Evolutionary conservation across 2,113 vertebrate species (phyloP).

Genomic region (Petromus typicus): DNA sequence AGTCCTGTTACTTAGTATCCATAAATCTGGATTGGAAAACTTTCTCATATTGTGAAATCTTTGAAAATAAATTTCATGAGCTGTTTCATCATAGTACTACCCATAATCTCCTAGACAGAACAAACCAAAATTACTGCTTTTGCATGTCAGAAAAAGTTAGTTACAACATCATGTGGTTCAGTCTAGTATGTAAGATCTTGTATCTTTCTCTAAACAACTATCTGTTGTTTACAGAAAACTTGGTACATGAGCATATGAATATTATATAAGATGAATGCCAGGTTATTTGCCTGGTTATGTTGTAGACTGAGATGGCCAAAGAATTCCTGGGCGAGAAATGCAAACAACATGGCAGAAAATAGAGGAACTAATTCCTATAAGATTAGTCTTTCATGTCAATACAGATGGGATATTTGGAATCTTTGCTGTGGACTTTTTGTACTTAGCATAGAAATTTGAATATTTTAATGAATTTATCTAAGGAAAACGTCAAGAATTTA

Average conservation of each 20-base stretch:
- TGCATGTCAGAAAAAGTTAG: not conserved
- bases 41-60: not conserved
- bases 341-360: not conserved
- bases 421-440: not conserved
- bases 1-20: not conserved
- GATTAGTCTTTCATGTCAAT: not conserved
- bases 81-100: not conserved
- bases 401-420: not conserved
- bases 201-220: not conserved
- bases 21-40: not conserved
- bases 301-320: not conserved
- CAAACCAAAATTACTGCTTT: not conserved
- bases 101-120: not conserved
- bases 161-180: not conserved
- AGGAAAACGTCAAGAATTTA: not conserved
- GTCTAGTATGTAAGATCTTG: not conserved
- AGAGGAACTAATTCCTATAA: not conserved
- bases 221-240: not conserved
- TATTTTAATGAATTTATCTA: not conserved
- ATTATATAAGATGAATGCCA: not conserved
- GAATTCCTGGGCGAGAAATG: not conserved
- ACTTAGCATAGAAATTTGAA: not conserved
- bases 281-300: not conserved
- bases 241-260: not conserved
- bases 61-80: not conserved